phyloP scores from a whole-genome alignment of 2,113 vertebrate genomes.

The Chroicocephalus ridibundus region DNA sequence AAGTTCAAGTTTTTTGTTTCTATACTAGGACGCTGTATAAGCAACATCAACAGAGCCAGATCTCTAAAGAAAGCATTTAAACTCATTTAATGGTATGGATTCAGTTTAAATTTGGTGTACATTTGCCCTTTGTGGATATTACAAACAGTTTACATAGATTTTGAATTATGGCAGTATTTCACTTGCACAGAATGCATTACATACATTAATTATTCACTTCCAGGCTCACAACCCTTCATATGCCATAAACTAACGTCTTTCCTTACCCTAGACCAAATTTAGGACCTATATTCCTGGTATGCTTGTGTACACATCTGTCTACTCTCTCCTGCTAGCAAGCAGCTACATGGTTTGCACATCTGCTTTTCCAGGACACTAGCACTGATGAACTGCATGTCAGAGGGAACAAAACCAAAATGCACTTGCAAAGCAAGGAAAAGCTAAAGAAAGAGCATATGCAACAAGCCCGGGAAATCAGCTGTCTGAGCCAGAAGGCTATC shows the following conservation, averaged over 20 bases:
- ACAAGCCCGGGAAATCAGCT: not conserved
- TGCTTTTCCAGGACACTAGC: not conserved
- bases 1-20: not conserved
- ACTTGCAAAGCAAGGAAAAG: not conserved
- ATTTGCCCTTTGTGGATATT: not conserved
- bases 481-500: slow-evolving; percentile 27
- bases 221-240: not conserved
- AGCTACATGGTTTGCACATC: not conserved
- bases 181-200: not conserved
- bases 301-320: not conserved
- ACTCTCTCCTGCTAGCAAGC: not conserved
- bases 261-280: not conserved
- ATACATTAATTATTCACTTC: not conserved
- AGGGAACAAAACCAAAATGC: not conserved
- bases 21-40: not conserved
- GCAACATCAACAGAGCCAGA: not conserved
- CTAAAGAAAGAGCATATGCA: not conserved
- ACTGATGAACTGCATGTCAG: not conserved
- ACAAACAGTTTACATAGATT: not conserved
- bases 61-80: not conserved
- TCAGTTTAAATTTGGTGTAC: not conserved
- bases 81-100: not conserved
- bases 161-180: not conserved
- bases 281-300: not conserved
- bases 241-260: not conserved